Conservation (phyloP, 2,113 vertebrate genomes). For the Elgaria multicarinata region DNA sequence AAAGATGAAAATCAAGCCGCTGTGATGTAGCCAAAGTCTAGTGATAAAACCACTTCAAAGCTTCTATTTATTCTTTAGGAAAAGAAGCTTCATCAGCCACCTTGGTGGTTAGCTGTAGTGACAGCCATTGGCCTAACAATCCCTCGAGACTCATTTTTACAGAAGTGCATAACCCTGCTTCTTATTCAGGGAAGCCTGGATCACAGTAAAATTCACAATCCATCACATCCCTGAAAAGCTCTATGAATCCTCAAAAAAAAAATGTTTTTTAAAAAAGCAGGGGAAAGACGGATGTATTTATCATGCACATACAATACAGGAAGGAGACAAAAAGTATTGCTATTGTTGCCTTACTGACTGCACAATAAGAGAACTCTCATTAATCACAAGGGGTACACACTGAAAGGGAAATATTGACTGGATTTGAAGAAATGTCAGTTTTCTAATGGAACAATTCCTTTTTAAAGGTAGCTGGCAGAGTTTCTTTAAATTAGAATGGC, state of each 20-base stretch:
- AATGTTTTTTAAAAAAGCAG: conserved; percentile 22
- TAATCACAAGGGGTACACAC: conserved; percentile 61
- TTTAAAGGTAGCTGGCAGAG: conserved; percentile 63
- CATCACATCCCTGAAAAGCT: conserved; percentile 50
- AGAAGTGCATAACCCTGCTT: neutral
- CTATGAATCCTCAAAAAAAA: conserved; percentile 14
- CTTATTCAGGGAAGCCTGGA: conserved; percentile 44
- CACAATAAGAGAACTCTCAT: conserved; percentile 61
- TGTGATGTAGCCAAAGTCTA: conserved; percentile 23
- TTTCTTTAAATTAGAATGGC: conserved; percentile 72
- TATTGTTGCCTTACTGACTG: conserved; percentile 55
- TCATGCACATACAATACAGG: conserved; percentile 68
- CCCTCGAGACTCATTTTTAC: neutral
- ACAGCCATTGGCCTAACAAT: conserved; percentile 6
- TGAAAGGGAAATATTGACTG: conserved; percentile 70
- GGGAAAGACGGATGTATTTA: conserved; percentile 67
- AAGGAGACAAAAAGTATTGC: conserved; percentile 65
- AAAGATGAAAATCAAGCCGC: conserved; percentile 12
- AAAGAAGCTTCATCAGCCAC: conserved; percentile 20
- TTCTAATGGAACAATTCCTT: conserved; percentile 65
- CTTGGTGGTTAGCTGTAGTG: conserved; percentile 8
- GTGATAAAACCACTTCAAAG: conserved; percentile 11
- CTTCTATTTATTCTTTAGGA: neutral
- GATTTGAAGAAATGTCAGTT: conserved; percentile 54
- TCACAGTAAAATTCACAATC: conserved; percentile 21